Base-by-base conservation (phyloP, 1,140 invertebrate genomes). In the Oncopodura yosiiana region DNA sequence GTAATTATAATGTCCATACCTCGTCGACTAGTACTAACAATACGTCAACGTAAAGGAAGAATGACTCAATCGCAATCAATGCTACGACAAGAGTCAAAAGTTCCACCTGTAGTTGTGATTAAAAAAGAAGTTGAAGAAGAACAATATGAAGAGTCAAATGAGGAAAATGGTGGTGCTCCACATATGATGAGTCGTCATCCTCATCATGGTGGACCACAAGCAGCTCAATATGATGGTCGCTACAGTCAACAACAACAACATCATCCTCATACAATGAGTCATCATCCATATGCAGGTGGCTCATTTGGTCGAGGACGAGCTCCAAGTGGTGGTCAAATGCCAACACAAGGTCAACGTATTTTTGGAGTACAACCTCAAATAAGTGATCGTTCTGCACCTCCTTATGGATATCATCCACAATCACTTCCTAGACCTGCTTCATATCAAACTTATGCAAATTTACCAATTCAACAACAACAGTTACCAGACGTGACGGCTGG, bases 1-100 rank as follows among this genome's bases (percentile, higher is more conserved):
- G 94, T 99, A 48, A 94, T 98, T 65, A 89, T 98, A 65, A 97
- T 99, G 90, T 96, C 92, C 63, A 99, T 99, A 73, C 94, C 95
- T 1, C 78, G 93, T 65, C 80, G 94, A 63, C 77, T 99, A 63
- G 82, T 98, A 21, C 77, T 99, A 45, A 92, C 89, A 55, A 94
- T 91, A 39, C 79, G 92, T 58, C 86, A 80, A 74, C 0, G 78
- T 44, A 68, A 66, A 49, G 61, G 60, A 75, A 46, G 18, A 46
- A 37, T 29, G 19, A 37, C 49, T 2, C 49, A 30, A 21, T 26
- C 21, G 12, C 49, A 39, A 9, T 45, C 51, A 3, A 44, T 56
- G 48, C 77, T 79, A 34, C 73, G 81, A 50, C 76, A 81, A 1
- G 87, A 91, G 67, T 84, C 86, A 67, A 90, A 90, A 69, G 81